Conservation (phyloP, 2,797 vertebrate species). For the Crenichthys baileyi region DNA sequence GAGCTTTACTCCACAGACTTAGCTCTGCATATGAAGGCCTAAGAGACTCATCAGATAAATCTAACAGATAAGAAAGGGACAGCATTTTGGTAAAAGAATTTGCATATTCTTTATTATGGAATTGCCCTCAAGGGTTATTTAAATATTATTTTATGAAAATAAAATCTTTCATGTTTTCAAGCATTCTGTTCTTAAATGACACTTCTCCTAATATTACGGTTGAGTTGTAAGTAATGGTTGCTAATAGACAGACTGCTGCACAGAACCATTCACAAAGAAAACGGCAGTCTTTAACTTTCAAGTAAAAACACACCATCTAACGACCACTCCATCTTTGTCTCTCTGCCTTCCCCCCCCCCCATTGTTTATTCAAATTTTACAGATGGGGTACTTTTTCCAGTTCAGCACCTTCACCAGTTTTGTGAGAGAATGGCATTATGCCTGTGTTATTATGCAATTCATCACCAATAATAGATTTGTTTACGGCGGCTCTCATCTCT, state of each 20-base stretch:
- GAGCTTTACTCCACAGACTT: background rate
- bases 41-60: background rate
- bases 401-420: slow-evolving; percentile 87
- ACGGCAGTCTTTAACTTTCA: slow-evolving; percentile 64
- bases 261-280: slow-evolving; percentile 34
- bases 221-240: slow-evolving; percentile 24
- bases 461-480: slow-evolving; percentile 91
- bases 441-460: slow-evolving; percentile 89
- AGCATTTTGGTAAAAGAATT: background rate
- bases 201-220: slow-evolving; percentile 35
- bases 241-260: slow-evolving; percentile 34
- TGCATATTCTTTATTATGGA: background rate
- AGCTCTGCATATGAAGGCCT: background rate
- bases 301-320: slow-evolving; percentile 72
- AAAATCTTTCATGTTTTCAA: slow-evolving; percentile 11
- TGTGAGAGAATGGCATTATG: slow-evolving; percentile 86
- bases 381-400: slow-evolving; percentile 86
- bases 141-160: background rate
- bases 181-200: slow-evolving; percentile 28
- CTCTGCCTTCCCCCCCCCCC: slow-evolving; percentile 69
- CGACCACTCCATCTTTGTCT: slow-evolving; percentile 72
- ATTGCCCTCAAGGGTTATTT: background rate
- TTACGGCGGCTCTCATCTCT: slow-evolving; percentile 82
- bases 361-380: slow-evolving; percentile 88
- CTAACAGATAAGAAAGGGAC: background rate